Base-by-base conservation (phyloP, 2,113 vertebrate genomes). In the Balaenoptera acutorostrata region DNA sequence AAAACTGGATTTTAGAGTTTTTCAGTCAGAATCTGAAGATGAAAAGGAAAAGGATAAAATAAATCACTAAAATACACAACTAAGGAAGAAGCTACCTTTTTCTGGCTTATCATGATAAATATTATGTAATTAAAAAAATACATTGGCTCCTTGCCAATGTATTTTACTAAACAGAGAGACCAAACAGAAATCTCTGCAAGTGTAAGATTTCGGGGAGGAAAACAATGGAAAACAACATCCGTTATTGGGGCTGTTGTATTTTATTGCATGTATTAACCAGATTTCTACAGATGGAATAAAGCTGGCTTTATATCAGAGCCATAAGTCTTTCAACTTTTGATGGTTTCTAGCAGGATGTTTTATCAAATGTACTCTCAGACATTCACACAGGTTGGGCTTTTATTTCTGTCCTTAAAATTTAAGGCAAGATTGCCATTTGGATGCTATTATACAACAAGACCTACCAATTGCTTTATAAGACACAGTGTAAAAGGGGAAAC, bases 241-340 rank as follows among this genome's bases (percentile, higher is more conserved):
- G 96, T 96, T 95, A 89, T 72, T 95, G 57, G 78, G 63, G 33
- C 10, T 87, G 29, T 98, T 96, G 74, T 64, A 69, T 93, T 98
- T 98, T 95, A 90, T 80, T 95, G 92, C 23, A 17, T 49, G 52
- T 87, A 72, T 97, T 95, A 92, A 92, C 61, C 74, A 93, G 92
- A 93, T 96, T 97, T 96, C 93, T 90, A 78, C 90, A 96, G 95
- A 93, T 6, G 10, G 63, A 90, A 68, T 93, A 95, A 95, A 97
- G 90, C 82, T 95, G 78, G 52, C 18, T 92, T 96, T 96, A 72
- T 96, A 92, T 87, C 89, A 87, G 6, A 89, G 33, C 23, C 52
- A 92, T 96, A 92, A 95, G 49, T 63, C 94, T 44, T 97, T 89
- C 82, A 93, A 85, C 63, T 96, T 91, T 87, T 97, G 80, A 95